Base-by-base conservation (phyloP, 2,113 vertebrate genomes). In the Bubo blakistoni region DNA sequence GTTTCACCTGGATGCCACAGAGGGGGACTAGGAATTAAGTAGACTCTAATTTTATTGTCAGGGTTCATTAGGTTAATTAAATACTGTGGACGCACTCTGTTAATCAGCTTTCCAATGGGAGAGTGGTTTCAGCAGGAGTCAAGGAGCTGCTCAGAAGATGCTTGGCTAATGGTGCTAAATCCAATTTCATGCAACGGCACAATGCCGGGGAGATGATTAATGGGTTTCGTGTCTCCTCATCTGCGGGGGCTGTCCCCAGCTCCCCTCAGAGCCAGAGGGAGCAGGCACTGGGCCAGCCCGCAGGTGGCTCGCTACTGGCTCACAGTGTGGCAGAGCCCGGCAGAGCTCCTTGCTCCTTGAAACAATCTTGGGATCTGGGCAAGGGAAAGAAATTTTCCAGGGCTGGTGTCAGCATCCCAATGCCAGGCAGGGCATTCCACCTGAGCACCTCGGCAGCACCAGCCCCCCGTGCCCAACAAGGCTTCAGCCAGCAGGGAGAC, bases 1-100 rank as follows among this genome's bases (percentile, higher is more conserved):
- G 38, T 4, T 58, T 55, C 93, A 86, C 85, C 59, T 81, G 69
- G 76, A 38, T 0, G 0, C 44, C 59, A 25, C 73, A 34, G 62
- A 1, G 0, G 57, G 77, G 61, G 20, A 40, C 18, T 10, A 13
- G 82, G 65, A 92, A 79, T 94, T 84, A 84, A 94, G 70, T n/a
- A 77, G 84, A 30, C 93, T 94, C 90, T 91, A 89, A 87, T 97
- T 96, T 89, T 63, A 92, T 87, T 4, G 2, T 63, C 86, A 71
- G 65, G 92, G 94, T 96, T 97, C 94, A 55, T 94, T 92, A 89
- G 91, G 86, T 97, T 96, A 97, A 96, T 96, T 97, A 96, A 92
- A 96, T 87, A 84, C 72, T 26, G 66, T 16, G 83, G 93, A 79
- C 0, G 1, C 82, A 40, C 63, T 90, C 85, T 36, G 82, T 63